Conservation (phyloP, 2,797 vertebrate species). For the Serranus cabrilla region DNA sequence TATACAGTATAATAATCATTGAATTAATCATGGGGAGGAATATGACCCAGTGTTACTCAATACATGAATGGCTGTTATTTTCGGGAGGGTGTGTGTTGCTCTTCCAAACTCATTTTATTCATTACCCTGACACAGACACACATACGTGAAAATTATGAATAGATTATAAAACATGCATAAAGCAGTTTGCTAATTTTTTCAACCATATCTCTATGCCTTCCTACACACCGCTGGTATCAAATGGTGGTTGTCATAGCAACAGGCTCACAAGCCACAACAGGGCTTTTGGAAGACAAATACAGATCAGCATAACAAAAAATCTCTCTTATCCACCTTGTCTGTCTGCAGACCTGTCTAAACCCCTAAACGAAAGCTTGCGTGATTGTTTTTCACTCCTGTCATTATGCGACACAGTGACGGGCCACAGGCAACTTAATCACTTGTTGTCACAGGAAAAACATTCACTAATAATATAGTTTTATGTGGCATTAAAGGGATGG, state of each 20-base stretch:
- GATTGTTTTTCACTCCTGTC: conserved; percentile 18
- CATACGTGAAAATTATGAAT: conserved; percentile 66
- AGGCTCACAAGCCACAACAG: conserved; percentile 86
- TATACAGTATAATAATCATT: conserved; percentile 49
- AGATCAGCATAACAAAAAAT: conserved; percentile 78
- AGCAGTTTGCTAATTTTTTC: conserved; percentile 82
- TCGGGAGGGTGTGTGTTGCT: conserved; percentile 12
- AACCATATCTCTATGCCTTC: conserved; percentile 82
- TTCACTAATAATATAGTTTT: background rate
- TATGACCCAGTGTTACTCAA: conserved; percentile 38
- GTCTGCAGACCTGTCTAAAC: conserved; percentile 56
- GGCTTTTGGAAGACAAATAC: conserved; percentile 85
- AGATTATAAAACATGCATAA: conserved; percentile 76
- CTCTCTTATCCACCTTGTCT: conserved; percentile 64
- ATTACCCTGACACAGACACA: conserved; percentile 54
- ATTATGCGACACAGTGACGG: background rate
- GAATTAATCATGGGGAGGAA: conserved; percentile 60
- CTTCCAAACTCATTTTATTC: conserved; percentile 45
- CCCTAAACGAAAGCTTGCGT: conserved; percentile 19
- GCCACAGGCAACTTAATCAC: background rate
- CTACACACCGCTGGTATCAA: conserved; percentile 87
- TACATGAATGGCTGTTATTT: conserved; percentile 56
- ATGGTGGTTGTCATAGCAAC: conserved; percentile 88
- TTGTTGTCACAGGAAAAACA: background rate
- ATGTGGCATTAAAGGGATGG: background rate